Conservation (phyloP, 2,797 vertebrate species). For the Fundulus diaphanus region DNA sequence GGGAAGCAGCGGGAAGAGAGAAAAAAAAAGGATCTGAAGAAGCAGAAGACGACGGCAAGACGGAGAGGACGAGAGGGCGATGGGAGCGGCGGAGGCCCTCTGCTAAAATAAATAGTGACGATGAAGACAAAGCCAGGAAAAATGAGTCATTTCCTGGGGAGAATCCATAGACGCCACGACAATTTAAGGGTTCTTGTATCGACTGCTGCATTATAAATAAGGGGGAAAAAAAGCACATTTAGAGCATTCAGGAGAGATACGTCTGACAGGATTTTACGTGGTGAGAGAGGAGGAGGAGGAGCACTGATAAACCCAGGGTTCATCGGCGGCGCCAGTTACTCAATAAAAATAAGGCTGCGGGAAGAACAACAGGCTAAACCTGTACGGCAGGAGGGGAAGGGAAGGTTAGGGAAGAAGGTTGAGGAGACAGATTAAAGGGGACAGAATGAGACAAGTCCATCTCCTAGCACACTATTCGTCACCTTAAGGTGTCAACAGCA, state of each 20-base stretch:
- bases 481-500: slow-evolving; percentile 68
- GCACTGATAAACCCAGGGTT: slow-evolving; percentile 39
- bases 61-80: slow-evolving; percentile 19
- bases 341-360: slow-evolving; percentile 63
- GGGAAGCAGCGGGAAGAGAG: slow-evolving; percentile 30
- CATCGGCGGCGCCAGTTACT: slow-evolving; percentile 61
- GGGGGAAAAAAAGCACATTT: slow-evolving; percentile 4
- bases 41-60: slow-evolving; percentile 32
- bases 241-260: too few relatives aligned
- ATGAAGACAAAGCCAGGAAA: slow-evolving; percentile 63
- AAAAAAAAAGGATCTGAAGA: slow-evolving; percentile 29
- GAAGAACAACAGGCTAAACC: slow-evolving; percentile 50
- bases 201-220: slow-evolving; percentile 22
- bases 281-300: slow-evolving; percentile 46
- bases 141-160: slow-evolving; percentile 60
- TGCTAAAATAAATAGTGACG: slow-evolving; percentile 53
- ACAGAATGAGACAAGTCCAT: slow-evolving; percentile 57
- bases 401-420: slow-evolving; percentile 3
- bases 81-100: slow-evolving; percentile 28
- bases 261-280: slow-evolving; percentile 22
- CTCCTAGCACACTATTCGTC: slow-evolving; percentile 52
- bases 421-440: slow-evolving; percentile 46
- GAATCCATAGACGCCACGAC: slow-evolving; percentile 38
- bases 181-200: slow-evolving; percentile 14
- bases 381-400: slow-evolving; percentile 38